These are phyloP conservation scores for Cololabis saira DNA, from an alignment of 2,113 vertebrate species.

Conservation along the genomic window DNA sequence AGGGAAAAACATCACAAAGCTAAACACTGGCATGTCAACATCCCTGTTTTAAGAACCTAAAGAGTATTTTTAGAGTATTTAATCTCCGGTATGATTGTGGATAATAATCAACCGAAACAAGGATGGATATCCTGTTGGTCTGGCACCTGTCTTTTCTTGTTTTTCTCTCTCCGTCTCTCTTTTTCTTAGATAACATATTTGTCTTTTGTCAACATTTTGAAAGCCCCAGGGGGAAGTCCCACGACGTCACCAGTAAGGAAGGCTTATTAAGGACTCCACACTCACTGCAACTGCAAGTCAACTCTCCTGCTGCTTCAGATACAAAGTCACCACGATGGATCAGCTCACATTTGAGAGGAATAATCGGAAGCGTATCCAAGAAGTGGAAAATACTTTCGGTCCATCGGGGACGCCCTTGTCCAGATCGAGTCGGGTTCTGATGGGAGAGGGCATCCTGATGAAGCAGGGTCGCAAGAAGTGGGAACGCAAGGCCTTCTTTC, in stretches of 20 bases:
- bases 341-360: constrained; percentile 67
- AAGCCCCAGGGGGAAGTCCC: neutral
- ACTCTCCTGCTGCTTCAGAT: neutral
- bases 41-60: neutral
- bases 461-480: constrained; percentile 89
- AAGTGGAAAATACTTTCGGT: constrained; percentile 86
- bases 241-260: neutral
- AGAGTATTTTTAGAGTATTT: neutral
- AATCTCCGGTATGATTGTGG: neutral
- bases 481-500: constrained; percentile 88
- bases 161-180: too few relatives aligned
- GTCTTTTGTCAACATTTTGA: neutral
- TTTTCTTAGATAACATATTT: neutral
- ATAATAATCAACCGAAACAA: neutral
- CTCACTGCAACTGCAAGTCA: neutral
- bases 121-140: too few relatives aligned
- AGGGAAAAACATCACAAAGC: too few relatives aligned
- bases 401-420: constrained; percentile 77
- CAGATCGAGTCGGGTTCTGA: constrained; percentile 82
- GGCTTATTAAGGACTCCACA: too few relatives aligned
- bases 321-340: constrained; percentile 72
- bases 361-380: constrained; percentile 38
- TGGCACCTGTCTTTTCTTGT: neutral
- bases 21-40: too few relatives aligned
- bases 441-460: constrained; percentile 89